Conservation (phyloP, 2,888 invertebrate genomes). For the Epinotia nisella region DNA sequence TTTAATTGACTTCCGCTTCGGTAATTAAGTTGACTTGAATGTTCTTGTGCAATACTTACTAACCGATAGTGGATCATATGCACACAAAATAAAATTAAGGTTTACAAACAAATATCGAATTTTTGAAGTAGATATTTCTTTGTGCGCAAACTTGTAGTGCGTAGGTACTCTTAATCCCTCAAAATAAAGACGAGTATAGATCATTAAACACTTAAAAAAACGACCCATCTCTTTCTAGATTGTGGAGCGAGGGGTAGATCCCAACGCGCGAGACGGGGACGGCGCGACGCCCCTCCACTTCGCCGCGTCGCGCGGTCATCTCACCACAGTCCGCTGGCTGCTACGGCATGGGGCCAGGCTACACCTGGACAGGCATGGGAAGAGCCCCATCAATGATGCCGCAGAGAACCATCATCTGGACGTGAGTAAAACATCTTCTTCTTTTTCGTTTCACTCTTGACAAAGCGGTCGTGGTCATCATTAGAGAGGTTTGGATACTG, state of each 20-base stretch:
- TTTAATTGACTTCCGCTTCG: neutral
- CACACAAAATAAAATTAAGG: too few relatives aligned
- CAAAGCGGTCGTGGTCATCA: too few relatives aligned
- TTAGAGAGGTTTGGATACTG: too few relatives aligned
- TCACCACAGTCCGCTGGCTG: slow-evolving; percentile 92
- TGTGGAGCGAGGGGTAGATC: slow-evolving; percentile 92
- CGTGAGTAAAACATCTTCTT: slow-evolving; percentile 78
- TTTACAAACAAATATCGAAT: too few relatives aligned
- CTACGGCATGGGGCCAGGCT: slow-evolving; percentile 92
- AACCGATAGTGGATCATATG: too few relatives aligned
- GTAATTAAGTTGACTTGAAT: neutral
- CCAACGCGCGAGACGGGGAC: slow-evolving; percentile 93
- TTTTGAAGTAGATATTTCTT: too few relatives aligned
- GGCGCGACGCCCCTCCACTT: slow-evolving; percentile 96
- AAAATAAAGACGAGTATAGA: too few relatives aligned
- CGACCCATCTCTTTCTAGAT: slow-evolving; percentile 81
- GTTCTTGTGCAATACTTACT: neutral
- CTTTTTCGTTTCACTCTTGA: too few relatives aligned
- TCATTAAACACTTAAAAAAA: neutral
- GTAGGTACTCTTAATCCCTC: too few relatives aligned
- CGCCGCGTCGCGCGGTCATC: slow-evolving; percentile 93
- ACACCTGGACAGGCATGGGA: slow-evolving; percentile 93
- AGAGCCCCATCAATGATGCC: slow-evolving; percentile 96
- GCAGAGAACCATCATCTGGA: slow-evolving; percentile 96
- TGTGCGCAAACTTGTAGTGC: too few relatives aligned